Base-by-base conservation (phyloP, 2,797 vertebrate species). In the Pseudochromis fuscus region DNA sequence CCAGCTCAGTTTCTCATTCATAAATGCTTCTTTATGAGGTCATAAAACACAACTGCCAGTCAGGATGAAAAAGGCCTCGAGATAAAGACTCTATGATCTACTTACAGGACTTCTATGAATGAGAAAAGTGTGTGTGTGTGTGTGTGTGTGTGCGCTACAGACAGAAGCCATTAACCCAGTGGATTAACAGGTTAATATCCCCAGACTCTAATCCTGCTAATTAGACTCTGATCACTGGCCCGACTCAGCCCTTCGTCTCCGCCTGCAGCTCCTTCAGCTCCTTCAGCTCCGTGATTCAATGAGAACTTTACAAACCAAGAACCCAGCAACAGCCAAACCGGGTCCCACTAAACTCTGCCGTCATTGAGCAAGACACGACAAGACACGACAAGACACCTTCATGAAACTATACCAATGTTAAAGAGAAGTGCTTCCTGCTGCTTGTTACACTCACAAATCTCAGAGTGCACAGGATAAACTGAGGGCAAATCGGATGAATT, bases 151-250 rank as follows among this genome's bases (percentile, higher is more conserved):
- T 12, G 27, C 4, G 24, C 9, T 23, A 10, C 11, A 40, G 10
- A 11, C 15, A 5, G 33, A 30, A 35, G 38, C 57, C 23, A 53
- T 16, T 38, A 75, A 58, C 45, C 21, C 66, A 3, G 27, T 31
- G 67, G 77, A 83, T 85, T 79, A 87, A 55, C 77, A 8, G 49
- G 28, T n/a, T 76, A 67, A 61, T 46, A 72, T 45, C 31, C 3
- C 24, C 72, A 63, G 59, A 53, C 72, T 46, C 12, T 90, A 86
- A 87, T 88, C 74, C 66, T 5, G 21, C 38, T 81, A 72, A 83
- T 57, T 24, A 76, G 21, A 76, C 70, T 57, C 28, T 81, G 55
- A 87, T 86, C 42, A 62, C 9, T 51, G 53, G 48, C 35, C 40
- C 35, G 49, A 52, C 45, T 62, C 66, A 42, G 44, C 62, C 16